These are phyloP conservation scores for Limanda limanda DNA, from an alignment of 2,113 vertebrate species.

Conservation along the genomic window DNA sequence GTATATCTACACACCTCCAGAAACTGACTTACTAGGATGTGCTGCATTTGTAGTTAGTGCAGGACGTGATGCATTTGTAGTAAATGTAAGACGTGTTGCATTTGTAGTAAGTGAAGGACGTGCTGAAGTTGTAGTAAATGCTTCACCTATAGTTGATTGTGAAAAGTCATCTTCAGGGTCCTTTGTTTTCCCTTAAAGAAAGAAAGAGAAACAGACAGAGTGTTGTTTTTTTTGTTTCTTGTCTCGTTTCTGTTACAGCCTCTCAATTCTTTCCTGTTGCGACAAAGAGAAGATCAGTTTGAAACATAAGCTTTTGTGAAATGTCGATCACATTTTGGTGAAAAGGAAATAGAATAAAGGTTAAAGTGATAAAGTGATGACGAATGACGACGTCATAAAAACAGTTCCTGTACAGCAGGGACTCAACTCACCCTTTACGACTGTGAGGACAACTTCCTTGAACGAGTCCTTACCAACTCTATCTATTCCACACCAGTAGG, in stretches of 20 bases:
- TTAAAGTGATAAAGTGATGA: background rate
- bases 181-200: background rate
- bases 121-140: too few relatives aligned
- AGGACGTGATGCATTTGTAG: too few relatives aligned
- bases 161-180: too few relatives aligned
- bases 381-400: too few relatives aligned
- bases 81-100: too few relatives aligned
- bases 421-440: constrained; percentile 56
- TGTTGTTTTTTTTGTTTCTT: background rate
- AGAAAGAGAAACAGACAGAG: background rate
- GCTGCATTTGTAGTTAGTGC: too few relatives aligned
- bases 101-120: background rate
- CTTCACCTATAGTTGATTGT: too few relatives aligned
- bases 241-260: background rate
- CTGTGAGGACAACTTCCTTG: constrained; percentile 29
- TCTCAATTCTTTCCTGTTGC: background rate
- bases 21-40: background rate
- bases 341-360: background rate
- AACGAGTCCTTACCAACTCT: constrained; percentile 22
- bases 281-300: background rate
- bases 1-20: background rate
- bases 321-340: background rate
- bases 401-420: too few relatives aligned
- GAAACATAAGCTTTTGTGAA: constrained; percentile 1
- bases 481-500: constrained; percentile 64